phyloP scores from a whole-genome alignment of 2,888 invertebrate genomes.

The Therioaphis trifolii region DNA sequence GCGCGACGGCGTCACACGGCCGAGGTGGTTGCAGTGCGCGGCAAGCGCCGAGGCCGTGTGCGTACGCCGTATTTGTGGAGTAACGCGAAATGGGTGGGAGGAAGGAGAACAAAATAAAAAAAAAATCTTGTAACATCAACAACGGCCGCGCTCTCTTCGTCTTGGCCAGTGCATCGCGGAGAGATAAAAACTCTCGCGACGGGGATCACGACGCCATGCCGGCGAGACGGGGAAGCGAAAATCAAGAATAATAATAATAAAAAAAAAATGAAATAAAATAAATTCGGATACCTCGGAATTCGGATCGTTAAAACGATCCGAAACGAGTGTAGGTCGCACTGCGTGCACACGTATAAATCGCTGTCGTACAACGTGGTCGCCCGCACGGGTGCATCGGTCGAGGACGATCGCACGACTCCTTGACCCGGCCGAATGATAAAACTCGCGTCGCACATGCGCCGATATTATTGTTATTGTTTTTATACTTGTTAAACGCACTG shows the following conservation, averaged over 20 bases:
- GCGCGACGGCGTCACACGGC: slow-evolving; percentile 22
- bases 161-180: too few relatives aligned
- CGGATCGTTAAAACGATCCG: slow-evolving; percentile 33
- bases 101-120: background rate
- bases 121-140: background rate
- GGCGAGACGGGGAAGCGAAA: background rate
- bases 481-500: too few relatives aligned
- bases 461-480: too few relatives aligned
- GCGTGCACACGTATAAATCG: too few relatives aligned
- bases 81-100: background rate
- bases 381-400: too few relatives aligned
- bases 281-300: slow-evolving; percentile 21
- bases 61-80: background rate
- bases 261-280: background rate
- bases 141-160: background rate
- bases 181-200: slow-evolving; percentile 8
- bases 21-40: slow-evolving; percentile 4
- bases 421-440: too few relatives aligned
- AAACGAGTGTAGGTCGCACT: background rate
- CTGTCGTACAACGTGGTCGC: too few relatives aligned
- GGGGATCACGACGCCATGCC: background rate
- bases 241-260: background rate
- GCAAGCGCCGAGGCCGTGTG: background rate
- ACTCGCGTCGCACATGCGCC: too few relatives aligned
- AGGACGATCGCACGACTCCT: too few relatives aligned